Evolutionary conservation across 2,797 vertebrate species (phyloP).

Genomic region (Phataginus tricuspis): DNA sequence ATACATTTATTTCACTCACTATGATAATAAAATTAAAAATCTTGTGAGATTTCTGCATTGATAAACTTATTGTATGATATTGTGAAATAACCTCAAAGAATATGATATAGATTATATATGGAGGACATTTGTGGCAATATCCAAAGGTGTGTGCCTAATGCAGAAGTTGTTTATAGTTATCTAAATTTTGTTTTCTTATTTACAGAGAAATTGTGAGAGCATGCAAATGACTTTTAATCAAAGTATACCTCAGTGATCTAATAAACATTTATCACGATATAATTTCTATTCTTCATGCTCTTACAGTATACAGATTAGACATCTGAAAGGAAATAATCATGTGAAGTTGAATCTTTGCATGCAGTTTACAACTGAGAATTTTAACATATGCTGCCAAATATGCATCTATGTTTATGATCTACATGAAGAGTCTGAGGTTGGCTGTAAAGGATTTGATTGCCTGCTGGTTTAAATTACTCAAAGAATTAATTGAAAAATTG

Average conservation of each 20-base stretch:
- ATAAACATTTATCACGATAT: not conserved
- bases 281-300: not conserved
- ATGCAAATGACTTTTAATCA: constrained; percentile 24
- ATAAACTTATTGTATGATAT: constrained; percentile 30
- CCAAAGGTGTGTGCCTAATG: not conserved
- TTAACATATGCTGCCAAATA: not conserved
- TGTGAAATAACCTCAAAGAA: not conserved
- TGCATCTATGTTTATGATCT: not conserved
- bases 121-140: not conserved
- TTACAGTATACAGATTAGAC: not conserved
- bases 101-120: not conserved
- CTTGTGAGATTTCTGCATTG: not conserved
- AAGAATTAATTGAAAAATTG: not conserved
- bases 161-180: not conserved
- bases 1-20: constrained; percentile 29
- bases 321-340: not conserved
- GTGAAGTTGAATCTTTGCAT: not conserved
- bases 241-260: not conserved
- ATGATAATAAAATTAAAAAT: constrained; percentile 56
- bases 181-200: not conserved
- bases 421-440: not conserved
- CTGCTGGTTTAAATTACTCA: not conserved
- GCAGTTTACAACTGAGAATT: not conserved
- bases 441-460: not conserved
- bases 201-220: not conserved